Conservation (phyloP, 2,888 invertebrate genomes). For the Erebia ligea region DNA sequence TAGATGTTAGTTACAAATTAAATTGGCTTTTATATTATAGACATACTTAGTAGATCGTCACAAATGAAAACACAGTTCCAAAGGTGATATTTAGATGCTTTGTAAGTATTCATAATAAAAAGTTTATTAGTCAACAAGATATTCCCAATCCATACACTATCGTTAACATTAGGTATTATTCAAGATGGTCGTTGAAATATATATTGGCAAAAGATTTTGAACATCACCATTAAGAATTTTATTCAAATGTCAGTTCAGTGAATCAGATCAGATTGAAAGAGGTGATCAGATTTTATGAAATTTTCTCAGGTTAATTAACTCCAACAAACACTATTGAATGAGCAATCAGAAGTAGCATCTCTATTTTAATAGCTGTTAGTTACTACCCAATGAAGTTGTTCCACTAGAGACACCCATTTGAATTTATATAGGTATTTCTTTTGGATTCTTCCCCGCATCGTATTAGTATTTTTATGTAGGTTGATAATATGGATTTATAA, state of each 20-base stretch:
- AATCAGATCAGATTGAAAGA: too few relatives aligned
- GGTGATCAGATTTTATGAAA: neutral
- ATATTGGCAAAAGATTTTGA: too few relatives aligned
- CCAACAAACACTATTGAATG: neutral
- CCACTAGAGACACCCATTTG: neutral
- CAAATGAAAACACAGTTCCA: conserved; percentile 23
- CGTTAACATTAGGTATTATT: too few relatives aligned
- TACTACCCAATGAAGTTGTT: neutral
- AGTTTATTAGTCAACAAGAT: conserved; percentile 9
- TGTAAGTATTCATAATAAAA: conserved; percentile 22
- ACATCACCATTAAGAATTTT: too few relatives aligned
- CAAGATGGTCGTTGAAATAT: too few relatives aligned
- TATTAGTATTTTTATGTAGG: too few relatives aligned
- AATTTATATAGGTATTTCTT: neutral
- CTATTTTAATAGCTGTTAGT: neutral
- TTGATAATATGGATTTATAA: neutral
- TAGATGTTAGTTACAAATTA: conserved; percentile 60
- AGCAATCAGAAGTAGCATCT: neutral
- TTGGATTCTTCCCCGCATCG: neutral
- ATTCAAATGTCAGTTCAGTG: too few relatives aligned
- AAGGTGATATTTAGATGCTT: conserved; percentile 32
- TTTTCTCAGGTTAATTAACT: neutral
- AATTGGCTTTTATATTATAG: conserved; percentile 39
- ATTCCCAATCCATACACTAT: conserved; percentile 14
- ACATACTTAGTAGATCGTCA: conserved; percentile 35